Evolutionary conservation across 2,888 invertebrate species (phyloP).

Genomic region (Drosophila neonasuta): DNA sequence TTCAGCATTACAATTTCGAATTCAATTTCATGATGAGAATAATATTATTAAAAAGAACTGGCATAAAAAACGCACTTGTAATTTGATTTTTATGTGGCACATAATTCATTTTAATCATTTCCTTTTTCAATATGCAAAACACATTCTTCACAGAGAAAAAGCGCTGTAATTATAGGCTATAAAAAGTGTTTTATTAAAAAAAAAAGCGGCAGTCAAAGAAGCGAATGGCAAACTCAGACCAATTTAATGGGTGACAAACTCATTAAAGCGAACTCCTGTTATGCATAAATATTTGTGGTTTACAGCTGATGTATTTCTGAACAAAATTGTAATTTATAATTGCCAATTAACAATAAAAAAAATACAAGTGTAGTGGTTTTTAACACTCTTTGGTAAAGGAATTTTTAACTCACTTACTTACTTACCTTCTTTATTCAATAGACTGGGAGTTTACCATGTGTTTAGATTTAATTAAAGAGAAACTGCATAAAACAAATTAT

Average conservation of each 20-base stretch:
- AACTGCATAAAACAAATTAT: background rate
- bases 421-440: background rate
- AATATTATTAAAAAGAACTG: too few species aligned
- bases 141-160: background rate
- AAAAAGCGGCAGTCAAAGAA: background rate
- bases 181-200: background rate
- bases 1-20: too few species aligned
- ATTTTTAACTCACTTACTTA: background rate
- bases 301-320: conserved; percentile 24
- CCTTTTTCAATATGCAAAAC: conserved; percentile 1
- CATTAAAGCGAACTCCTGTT: conserved; percentile 20
- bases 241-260: conserved; percentile 22
- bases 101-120: conserved; percentile 5
- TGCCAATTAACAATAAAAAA: conserved; percentile 4
- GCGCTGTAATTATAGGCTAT: background rate
- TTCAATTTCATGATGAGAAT: too few species aligned
- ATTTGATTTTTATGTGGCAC: conserved; percentile 5
- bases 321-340: conserved; percentile 27
- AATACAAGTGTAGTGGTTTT: conserved; percentile 1
- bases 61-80: background rate
- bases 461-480: background rate
- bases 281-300: conserved; percentile 30
- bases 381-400: background rate
- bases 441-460: background rate
- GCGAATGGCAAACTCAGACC: background rate